phyloP scores from a whole-genome alignment of 1,140 invertebrate species.

The Solenopsis fugax region DNA sequence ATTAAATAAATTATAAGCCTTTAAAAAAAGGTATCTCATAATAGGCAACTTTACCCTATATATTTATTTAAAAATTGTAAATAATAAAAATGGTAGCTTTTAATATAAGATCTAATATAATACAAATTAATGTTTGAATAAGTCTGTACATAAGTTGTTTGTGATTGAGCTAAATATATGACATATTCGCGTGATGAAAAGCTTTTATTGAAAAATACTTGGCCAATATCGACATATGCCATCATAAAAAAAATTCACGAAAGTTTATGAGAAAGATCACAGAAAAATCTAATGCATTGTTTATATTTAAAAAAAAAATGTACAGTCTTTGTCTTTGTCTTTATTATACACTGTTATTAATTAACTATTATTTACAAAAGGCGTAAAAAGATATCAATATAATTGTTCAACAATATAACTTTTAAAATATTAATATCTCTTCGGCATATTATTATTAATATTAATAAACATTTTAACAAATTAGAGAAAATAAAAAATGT shows the following conservation, averaged over 20 bases:
- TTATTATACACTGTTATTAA: too few species aligned
- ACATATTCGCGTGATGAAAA: constrained; percentile 33
- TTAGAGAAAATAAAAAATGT: not conserved
- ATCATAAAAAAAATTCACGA: constrained; percentile 36
- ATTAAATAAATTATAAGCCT: too few species aligned
- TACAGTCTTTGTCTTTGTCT: not conserved
- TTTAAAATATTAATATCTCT: too few species aligned
- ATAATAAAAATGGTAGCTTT: not conserved
- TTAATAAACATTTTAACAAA: too few species aligned
- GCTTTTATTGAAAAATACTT: constrained; percentile 69
- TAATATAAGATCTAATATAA: constrained; percentile 10
- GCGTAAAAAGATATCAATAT: too few species aligned
- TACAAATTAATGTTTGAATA: not conserved
- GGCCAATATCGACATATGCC: constrained; percentile 56
- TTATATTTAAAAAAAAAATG: constrained; percentile 47
- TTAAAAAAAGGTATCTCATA: too few species aligned
- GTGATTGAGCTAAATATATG: constrained; percentile 43
- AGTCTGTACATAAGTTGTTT: not conserved
- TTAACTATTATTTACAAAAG: not conserved
- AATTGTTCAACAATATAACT: too few species aligned
- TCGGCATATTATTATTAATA: too few species aligned
- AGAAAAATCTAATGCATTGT: not conserved
- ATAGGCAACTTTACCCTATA: too few species aligned
- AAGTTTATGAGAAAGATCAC: constrained; percentile 39
- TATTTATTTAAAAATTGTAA: not conserved